A percentile compares a stretch with the other conserved stretches of the same genome.
Evolutionary conservation across 2,113 vertebrate genomes (phyloP).

Genomic region (Paracanthobrama guichenoti): DNA sequence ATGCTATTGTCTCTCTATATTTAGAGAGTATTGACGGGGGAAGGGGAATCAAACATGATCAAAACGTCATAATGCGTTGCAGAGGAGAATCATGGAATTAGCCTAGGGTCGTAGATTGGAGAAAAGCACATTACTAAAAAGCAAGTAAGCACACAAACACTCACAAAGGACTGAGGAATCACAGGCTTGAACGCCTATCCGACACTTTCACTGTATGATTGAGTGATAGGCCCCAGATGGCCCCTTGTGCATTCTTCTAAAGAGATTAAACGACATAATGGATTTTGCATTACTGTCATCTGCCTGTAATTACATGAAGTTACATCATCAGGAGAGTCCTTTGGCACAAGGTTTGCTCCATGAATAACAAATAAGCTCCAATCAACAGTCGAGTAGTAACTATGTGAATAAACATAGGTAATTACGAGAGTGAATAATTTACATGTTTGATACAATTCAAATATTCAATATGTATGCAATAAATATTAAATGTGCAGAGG

Average conservation of each 20-base stretch:
- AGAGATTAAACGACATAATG: slow-evolving; percentile 67
- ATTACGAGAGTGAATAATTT: slow-evolving; percentile 10
- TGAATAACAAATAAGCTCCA: slow-evolving; percentile 48
- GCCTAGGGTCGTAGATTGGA: slow-evolving; percentile 59
- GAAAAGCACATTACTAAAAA: slow-evolving; percentile 62
- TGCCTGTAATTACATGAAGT: slow-evolving; percentile 70
- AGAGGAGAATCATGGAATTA: slow-evolving; percentile 57
- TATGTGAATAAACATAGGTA: slow-evolving; percentile 43
- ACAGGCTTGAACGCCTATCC: slow-evolving; percentile 15
- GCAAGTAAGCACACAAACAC: slow-evolving; percentile 42
- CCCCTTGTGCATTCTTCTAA: slow-evolving; percentile 57
- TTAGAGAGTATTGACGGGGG: slow-evolving; percentile 58
- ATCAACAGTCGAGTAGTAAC: slow-evolving; percentile 20
- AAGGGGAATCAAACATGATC: slow-evolving; percentile 49
- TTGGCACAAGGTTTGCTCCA: slow-evolving; percentile 50
- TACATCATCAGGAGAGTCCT: slow-evolving; percentile 66
- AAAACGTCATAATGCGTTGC: slow-evolving; percentile 58
- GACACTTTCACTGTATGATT: slow-evolving; percentile 42
- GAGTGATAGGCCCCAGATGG: slow-evolving; percentile 47
- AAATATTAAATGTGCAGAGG: slow-evolving; percentile 17
- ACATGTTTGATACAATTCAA: slow-evolving; percentile 16
- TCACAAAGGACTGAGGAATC: slow-evolving; percentile 52
- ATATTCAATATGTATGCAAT: slow-evolving; percentile 36
- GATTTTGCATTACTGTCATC: slow-evolving; percentile 68
- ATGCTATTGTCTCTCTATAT: slow-evolving; percentile 59